Evolutionary conservation across 2,113 vertebrate species (phyloP).

Genomic region (Neofelis nebulosa): DNA sequence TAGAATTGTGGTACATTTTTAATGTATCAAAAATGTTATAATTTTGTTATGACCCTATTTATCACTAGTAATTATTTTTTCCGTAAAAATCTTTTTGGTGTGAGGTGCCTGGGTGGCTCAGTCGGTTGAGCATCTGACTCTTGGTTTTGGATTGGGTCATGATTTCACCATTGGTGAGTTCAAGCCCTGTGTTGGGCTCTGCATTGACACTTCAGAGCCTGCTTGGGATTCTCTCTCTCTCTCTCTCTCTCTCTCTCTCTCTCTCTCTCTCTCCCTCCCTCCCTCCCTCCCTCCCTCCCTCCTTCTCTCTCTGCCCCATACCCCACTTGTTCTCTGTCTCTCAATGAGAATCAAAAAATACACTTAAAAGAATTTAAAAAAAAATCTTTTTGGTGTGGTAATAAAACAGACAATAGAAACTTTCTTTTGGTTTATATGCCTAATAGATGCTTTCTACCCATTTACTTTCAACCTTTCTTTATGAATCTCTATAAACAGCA

Average conservation of each 20-base stretch:
- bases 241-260: no score
- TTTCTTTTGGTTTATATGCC: background rate
- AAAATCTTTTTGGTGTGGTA: background rate
- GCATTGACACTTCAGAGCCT: no score
- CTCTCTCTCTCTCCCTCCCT: no score
- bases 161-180: no score
- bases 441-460: background rate
- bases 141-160: no score
- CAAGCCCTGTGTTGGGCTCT: no score
- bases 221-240: no score
- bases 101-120: background rate
- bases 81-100: background rate
- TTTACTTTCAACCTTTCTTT: background rate
- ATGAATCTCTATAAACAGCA: background rate
- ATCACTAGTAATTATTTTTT: background rate
- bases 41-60: background rate
- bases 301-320: no score
- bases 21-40: background rate
- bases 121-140: no score
- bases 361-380: background rate
- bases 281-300: no score
- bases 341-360: no score
- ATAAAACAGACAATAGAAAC: background rate
- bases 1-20: background rate
- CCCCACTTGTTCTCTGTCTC: no score